Evolutionary conservation across 2,113 vertebrate genomes (phyloP).

Genomic region (Nannospalax galili): DNA sequence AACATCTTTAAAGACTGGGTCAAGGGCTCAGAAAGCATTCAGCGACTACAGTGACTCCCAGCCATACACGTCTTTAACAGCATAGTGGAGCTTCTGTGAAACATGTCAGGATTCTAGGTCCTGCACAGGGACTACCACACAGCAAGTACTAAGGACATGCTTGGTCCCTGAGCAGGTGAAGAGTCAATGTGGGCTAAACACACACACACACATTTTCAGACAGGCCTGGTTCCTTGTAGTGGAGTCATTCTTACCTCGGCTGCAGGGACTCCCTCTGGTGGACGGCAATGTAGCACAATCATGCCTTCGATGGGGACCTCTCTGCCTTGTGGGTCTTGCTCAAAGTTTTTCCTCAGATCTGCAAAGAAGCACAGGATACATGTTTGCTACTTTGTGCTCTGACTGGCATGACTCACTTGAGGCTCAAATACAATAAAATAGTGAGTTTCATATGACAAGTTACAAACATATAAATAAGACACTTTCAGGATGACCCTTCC

Average conservation of each 20-base stretch:
- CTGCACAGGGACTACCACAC: no score
- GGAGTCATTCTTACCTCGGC: slow-evolving; percentile 91
- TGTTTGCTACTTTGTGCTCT: not conserved
- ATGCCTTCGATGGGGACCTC: slow-evolving; percentile 98
- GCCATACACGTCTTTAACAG: not conserved
- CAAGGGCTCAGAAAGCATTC: not conserved
- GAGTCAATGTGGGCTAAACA: rapidly evolving
- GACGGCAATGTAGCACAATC: slow-evolving; percentile 98
- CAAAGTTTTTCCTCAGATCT: slow-evolving; percentile 98
- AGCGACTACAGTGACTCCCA: rapidly evolving
- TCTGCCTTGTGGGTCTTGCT: slow-evolving; percentile 97
- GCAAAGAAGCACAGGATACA: slow-evolving; percentile 68
- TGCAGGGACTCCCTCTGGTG: slow-evolving; percentile 95
- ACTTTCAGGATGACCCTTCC: not conserved
- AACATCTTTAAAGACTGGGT: not conserved
- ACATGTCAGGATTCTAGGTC: not conserved
- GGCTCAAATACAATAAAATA: not conserved
- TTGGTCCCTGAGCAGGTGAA: not conserved
- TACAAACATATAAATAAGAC: not conserved
- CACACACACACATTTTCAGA: no score
- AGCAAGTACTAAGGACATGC: rapidly evolving
- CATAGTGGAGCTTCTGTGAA: not conserved
- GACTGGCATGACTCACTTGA: not conserved
- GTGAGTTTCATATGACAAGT: not conserved
- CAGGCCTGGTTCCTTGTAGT: not conserved